Base-by-base conservation (phyloP, 1,140 invertebrate genomes). In the Medauroidea extradentata region DNA sequence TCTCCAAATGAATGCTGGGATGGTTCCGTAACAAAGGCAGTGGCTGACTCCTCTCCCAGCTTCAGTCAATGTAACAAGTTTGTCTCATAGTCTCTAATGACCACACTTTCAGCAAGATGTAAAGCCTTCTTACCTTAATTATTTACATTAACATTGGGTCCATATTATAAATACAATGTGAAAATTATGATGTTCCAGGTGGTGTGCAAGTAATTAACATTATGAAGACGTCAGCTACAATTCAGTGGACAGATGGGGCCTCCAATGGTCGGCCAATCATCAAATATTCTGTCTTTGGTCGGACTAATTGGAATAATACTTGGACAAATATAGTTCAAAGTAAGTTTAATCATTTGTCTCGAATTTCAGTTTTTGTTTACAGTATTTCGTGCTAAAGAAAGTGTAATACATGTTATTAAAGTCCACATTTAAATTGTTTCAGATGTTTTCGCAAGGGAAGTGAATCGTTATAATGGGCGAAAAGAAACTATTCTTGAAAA, bases 241-340 rank as follows among this genome's bases (percentile, higher is more conserved):
- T 98, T 38, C 82, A 87, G 63, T 97, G 94, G 94, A 94, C 90
- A 0, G 92, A 96, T 75, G 93, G 93, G 21, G 86, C 90, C 21
- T 81, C 82, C 13, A 92, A 96, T 76, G 93, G 93, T 0, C 81
- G 82, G 56, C 82, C 79, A 1, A 90, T 95, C 57, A 76, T 74
- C 1, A 79, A 81, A 56, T 97, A 96, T 68, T 83, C 83, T 1
- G 81, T 98, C 27, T 84, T 90, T 65, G 91, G 87, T 2, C 80
- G 87, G 56, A 95, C 94, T 13, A 89, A 92, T 62, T 94, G 88
- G 85, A 93, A 94, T 73, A 76, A 79, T 14, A 86, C 86, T 0
- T 97, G 93, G 93, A 79, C 81, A 23, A 80, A 84, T 63, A 75
- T 96, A 1, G 84, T 82, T 34, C 81, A 87, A 66, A 80, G 83